These are phyloP conservation scores for Rhinoraja longicauda DNA, from an alignment of 2,797 vertebrate genomes.

Conservation along the genomic window DNA sequence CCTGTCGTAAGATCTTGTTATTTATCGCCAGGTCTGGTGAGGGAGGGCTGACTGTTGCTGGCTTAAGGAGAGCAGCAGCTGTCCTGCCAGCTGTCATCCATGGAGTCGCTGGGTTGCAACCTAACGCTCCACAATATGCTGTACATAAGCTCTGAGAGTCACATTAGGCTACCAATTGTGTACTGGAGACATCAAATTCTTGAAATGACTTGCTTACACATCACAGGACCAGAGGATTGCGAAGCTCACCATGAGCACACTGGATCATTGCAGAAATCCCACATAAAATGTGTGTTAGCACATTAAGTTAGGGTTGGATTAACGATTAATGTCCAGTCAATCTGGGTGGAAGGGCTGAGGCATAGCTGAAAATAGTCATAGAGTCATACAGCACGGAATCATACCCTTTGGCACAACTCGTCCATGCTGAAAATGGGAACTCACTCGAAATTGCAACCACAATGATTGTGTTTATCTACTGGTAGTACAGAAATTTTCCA, in stretches of 20 bases:
- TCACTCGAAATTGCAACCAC: not conserved
- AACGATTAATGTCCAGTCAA: not conserved
- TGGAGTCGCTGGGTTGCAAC: not conserved
- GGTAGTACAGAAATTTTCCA: not conserved
- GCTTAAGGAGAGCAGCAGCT: not conserved
- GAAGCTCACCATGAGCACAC: not conserved
- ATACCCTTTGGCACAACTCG: too few species aligned
- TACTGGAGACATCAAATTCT: not conserved
- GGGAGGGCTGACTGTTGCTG: not conserved
- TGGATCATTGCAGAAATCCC: not conserved
- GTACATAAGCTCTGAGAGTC: too few species aligned
- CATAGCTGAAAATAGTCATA: not conserved
- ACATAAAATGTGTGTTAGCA: not conserved
- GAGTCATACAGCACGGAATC: too few species aligned
- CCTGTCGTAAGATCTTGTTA: not conserved
- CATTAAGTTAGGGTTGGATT: not conserved
- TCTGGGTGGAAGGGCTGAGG: not conserved
- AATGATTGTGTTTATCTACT: not conserved
- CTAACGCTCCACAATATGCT: not conserved
- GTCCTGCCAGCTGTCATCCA: slow-evolving; percentile 2
- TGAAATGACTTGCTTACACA: too few species aligned
- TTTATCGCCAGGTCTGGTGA: not conserved
- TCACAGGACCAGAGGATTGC: too few species aligned
- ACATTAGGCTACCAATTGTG: not conserved
- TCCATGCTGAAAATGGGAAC: too few species aligned